Base-by-base conservation (phyloP, 2,797 vertebrate genomes). In the Rhinichthys osculus region DNA sequence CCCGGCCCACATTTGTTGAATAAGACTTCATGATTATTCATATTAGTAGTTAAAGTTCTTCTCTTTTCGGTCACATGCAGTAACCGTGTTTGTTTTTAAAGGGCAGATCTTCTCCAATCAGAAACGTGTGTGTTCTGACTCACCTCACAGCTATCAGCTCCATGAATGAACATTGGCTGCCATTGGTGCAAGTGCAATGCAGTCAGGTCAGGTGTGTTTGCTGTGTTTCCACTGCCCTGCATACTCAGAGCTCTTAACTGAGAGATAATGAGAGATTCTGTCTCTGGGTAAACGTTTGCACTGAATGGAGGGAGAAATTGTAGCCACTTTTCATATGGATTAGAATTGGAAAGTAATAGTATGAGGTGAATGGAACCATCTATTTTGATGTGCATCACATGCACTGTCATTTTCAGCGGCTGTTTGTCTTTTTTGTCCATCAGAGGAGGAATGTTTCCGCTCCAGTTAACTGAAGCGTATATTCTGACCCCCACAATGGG, bases 401-500 rank as follows among this genome's bases (percentile, higher is more conserved):
- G 14, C 64, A 14, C 47, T 13, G 5, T 50, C 69, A 23, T 76
- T 35, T 47, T 40, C 52, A 2, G 10, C 57, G 70, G 5, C 50
- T 87, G 70, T 54, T 78, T 54, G 40, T 83, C 27, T 84, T 78
- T 44, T 40, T 77, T 78, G 21, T 42, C 14, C 17, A 50, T 40
- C 52, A 59, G 73, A 42, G 7, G 88, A 89, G 92, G 62, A 93
- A 93, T 94, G 90, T 95, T 96, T 96, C 95, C 95, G 95, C 95
- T 95, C 94, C 93, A 96, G 91, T 96, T 94, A 93, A 89, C 90
- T 71, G 86, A 83, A 87, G 91, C 94, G 88, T 94, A 93, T 92
- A 88, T 92, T 89, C 89, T 69, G 87, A 89, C 80, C 57, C 88
- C 84, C 91, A 94, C 92, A 94, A 94, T 93, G 88, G 91, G 87